phyloP scores from a whole-genome alignment of 2,797 vertebrate genomes.

The Myotis pilosus region DNA sequence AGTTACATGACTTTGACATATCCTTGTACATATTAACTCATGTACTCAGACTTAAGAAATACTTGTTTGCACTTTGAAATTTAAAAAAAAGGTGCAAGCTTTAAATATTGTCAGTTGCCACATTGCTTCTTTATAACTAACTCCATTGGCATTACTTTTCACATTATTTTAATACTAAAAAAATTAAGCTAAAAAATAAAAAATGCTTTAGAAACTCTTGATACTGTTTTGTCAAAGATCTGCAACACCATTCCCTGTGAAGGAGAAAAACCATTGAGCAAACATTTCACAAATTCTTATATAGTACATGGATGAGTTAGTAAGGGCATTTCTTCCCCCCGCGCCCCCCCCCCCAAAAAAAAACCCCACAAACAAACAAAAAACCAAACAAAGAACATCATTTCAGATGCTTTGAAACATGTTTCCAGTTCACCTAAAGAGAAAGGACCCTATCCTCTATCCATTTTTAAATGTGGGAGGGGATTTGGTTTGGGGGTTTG shows the following conservation, averaged over 20 bases:
- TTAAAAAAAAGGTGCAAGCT: slow-evolving; percentile 53
- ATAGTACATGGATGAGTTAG: not conserved
- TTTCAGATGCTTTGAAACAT: not conserved
- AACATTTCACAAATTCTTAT: not conserved
- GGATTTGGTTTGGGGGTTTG: not conserved
- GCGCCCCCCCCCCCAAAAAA: not conserved
- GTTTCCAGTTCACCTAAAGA: slow-evolving; percentile 18
- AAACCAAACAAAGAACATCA: not conserved
- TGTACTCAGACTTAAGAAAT: not conserved
- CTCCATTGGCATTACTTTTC: slow-evolving; percentile 73
- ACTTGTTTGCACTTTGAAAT: slow-evolving; percentile 55
- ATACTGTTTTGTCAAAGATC: slow-evolving; percentile 58
- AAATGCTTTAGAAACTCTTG: not conserved
- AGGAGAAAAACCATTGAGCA: not conserved
- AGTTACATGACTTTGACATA: not conserved
- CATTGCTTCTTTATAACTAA: slow-evolving; percentile 66
- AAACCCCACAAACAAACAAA: no score
- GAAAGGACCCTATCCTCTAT: not conserved
- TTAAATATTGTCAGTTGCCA: slow-evolving; percentile 53
- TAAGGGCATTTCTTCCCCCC: not conserved
- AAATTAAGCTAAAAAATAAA: not conserved
- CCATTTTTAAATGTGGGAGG: not conserved
- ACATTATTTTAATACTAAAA: slow-evolving; percentile 66
- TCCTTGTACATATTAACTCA: not conserved
- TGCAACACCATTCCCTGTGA: not conserved